These are phyloP conservation scores for Pocota personata DNA, from an alignment of 2,888 invertebrate genomes.

Conservation along the genomic window DNA sequence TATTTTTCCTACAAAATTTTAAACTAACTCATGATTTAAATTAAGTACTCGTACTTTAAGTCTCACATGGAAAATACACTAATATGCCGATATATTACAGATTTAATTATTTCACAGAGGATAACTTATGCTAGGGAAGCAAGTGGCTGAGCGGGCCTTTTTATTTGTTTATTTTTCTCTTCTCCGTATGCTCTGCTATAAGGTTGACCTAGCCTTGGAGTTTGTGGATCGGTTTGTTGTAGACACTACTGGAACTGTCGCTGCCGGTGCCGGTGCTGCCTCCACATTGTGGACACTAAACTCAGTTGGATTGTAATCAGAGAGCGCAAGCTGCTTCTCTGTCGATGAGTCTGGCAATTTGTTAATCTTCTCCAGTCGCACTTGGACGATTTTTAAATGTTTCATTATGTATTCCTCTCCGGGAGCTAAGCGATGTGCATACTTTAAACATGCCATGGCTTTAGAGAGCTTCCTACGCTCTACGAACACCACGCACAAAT, in stretches of 20 bases:
- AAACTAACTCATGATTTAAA: slow-evolving; percentile 44
- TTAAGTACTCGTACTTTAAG: slow-evolving; percentile 62
- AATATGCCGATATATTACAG: slow-evolving; percentile 45
- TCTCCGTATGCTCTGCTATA: slow-evolving; percentile 54
- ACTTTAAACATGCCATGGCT: slow-evolving; percentile 92
- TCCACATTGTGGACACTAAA: slow-evolving; percentile 74
- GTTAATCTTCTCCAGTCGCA: slow-evolving; percentile 79
- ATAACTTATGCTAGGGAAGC: slow-evolving; percentile 41
- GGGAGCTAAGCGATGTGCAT: slow-evolving; percentile 92
- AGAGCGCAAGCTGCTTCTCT: slow-evolving; percentile 80
- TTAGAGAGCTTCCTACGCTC: slow-evolving; percentile 93
- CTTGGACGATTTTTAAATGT: slow-evolving; percentile 92
- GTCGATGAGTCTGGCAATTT: slow-evolving; percentile 79
- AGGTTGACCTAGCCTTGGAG: slow-evolving; percentile 38
- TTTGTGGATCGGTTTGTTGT: slow-evolving; percentile 62
- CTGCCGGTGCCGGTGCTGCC: neutral
- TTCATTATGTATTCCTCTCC: slow-evolving; percentile 95
- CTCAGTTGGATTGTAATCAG: slow-evolving; percentile 81
- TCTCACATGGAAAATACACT: slow-evolving; percentile 26
- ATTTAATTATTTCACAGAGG: slow-evolving; percentile 58
- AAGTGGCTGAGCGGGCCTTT: neutral
- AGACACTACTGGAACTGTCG: slow-evolving; percentile 29
- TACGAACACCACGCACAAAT: slow-evolving; percentile 97
- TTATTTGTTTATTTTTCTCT: slow-evolving; percentile 12
- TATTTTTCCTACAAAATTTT: slow-evolving; percentile 47